Base-by-base conservation (phyloP, 1,140 invertebrate genomes). In the Euwallacea similis region DNA sequence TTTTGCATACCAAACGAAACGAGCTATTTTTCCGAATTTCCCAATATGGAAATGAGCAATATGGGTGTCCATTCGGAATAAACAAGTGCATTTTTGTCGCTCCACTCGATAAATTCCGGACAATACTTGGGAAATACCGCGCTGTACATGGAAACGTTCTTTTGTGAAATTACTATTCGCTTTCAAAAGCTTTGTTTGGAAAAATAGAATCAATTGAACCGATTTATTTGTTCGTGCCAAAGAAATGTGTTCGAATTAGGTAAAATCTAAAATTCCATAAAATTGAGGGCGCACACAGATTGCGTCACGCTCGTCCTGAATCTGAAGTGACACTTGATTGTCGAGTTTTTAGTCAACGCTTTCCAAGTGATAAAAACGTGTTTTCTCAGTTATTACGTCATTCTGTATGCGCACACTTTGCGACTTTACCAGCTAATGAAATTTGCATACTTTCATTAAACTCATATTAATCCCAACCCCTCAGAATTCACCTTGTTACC, bases 31-130 rank as follows among this genome's bases (percentile, higher is more conserved):
- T 50, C 46, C 46, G 13, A 50, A 50, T 50, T 50, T 50, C 13
- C 46, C 46, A 50, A 50, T 50, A 50, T 50, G 46, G 46, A 50
- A 50, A 50, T 50, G 46, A 50, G 46, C 46, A 50, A 50, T 50
- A 50, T 50, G 9, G 46, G 46, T 11, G 13, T 10, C 46, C 13
- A 13, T 50, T 11, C 46, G 46, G 46, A 50, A 50, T 50, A 50
- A 50, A 50, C 46, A 50, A 11, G 9, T 50, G 46, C 21, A 33
- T 33, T 33, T 33, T 33, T 33, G 21, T 33, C 21, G 21, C 46
- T 13, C 46, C 46, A 50, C 46, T 50, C 13, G 46, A 50, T 50
- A 50, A 50, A 50, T 50, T 50, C 46, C 46, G 21, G 21, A 33
- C 21, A 33, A 33, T 33, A 33, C 21, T 33, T 33, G 21, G 21